These are phyloP conservation scores for Chlorocebus sabaeus DNA, from an alignment of 2,113 vertebrate genomes.

Conservation along the genomic window DNA sequence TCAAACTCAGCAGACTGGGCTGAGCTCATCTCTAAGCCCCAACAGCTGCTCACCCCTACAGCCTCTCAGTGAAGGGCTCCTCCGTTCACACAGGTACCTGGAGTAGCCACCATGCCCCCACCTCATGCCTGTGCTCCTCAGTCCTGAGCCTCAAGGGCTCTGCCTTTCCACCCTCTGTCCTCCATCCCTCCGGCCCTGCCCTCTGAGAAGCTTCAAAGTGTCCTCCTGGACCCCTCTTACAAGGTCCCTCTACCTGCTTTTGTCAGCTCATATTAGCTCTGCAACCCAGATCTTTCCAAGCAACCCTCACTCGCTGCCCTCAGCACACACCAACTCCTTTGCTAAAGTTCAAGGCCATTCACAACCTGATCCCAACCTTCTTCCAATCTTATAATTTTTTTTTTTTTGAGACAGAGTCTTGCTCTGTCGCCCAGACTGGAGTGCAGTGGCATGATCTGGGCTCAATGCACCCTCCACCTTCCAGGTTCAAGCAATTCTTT, in stretches of 20 bases:
- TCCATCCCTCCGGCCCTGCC: background rate
- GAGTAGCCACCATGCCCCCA: background rate
- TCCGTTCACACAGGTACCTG: background rate
- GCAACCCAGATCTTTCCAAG: background rate
- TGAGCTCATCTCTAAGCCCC: no score
- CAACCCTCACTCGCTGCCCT: fast-evolving
- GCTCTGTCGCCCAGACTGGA: no score
- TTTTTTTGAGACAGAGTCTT: no score
- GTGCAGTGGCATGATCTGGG: no score
- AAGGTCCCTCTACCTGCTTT: background rate
- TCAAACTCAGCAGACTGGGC: background rate
- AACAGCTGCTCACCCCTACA: background rate
- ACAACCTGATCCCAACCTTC: background rate
- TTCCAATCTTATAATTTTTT: no score
- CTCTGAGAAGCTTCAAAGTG: background rate
- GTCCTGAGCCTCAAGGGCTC: background rate
- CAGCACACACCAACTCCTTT: background rate
- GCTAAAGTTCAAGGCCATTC: fast-evolving
- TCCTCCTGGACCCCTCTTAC: background rate
- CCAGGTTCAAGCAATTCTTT: no score
- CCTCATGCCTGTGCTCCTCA: no score
- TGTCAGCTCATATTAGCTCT: background rate
- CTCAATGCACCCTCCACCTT: no score
- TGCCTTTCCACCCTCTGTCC: background rate
- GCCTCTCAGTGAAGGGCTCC: background rate